A percentile compares a stretch with the other conserved stretches of the same genome.
Evolutionary conservation across 2,113 vertebrate genomes (phyloP).

Genomic region (Oplegnathus fasciatus): DNA sequence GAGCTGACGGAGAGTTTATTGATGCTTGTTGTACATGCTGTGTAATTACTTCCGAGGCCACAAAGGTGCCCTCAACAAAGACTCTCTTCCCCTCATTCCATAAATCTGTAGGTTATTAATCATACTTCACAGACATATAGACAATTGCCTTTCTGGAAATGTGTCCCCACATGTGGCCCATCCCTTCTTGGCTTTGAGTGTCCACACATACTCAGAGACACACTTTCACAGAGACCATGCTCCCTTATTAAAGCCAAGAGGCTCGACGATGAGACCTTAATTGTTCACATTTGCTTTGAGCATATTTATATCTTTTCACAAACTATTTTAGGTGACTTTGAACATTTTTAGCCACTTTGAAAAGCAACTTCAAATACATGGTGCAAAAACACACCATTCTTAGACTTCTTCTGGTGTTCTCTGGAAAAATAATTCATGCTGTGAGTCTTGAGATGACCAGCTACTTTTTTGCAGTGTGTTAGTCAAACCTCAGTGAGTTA

Average conservation of each 20-base stretch:
- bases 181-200: neutral
- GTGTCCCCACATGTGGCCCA: neutral
- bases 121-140: slow-evolving; percentile 40
- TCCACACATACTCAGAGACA: neutral
- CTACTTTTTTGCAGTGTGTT: slow-evolving; percentile 1
- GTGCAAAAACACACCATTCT: neutral
- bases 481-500: slow-evolving; percentile 25
- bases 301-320: slow-evolving; percentile 59
- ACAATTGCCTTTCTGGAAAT: slow-evolving; percentile 26
- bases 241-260: slow-evolving; percentile 18
- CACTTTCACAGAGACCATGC: neutral
- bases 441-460: slow-evolving; percentile 19
- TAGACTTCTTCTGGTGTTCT: neutral
- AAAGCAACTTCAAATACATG: slow-evolving; percentile 54
- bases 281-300: slow-evolving; percentile 56
- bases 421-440: slow-evolving; percentile 26
- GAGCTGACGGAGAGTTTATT: slow-evolving; percentile 13
- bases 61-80: slow-evolving; percentile 26
- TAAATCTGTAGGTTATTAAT: slow-evolving; percentile 38
- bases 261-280: slow-evolving; percentile 12
- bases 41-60: slow-evolving; percentile 38
- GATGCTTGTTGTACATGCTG: slow-evolving; percentile 22
- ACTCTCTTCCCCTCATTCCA: neutral
- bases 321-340: slow-evolving; percentile 72
- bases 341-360: slow-evolving; percentile 65